Evolutionary conservation across 2,113 vertebrate genomes (phyloP).

Genomic region (Collichthys lucidus): DNA sequence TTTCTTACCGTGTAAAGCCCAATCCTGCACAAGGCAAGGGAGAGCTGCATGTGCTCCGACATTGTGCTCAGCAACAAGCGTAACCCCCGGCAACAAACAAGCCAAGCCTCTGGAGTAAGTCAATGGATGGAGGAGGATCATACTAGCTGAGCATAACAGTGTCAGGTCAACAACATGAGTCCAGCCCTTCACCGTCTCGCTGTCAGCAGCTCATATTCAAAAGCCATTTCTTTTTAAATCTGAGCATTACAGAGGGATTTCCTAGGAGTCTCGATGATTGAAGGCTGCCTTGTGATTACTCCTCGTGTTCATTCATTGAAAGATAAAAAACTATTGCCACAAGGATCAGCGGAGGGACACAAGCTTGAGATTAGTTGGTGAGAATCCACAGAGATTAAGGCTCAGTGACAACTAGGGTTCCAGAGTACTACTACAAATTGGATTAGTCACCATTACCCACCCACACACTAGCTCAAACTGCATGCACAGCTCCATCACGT

Average conservation of each 20-base stretch:
- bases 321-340: constrained; percentile 53
- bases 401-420: constrained; percentile 71
- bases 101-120: constrained; percentile 76
- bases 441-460: constrained; percentile 84
- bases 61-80: constrained; percentile 85
- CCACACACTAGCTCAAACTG: constrained; percentile 65
- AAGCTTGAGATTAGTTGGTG: constrained; percentile 65
- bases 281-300: constrained; percentile 32
- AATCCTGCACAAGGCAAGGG: constrained; percentile 93
- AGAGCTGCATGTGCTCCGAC: constrained; percentile 94
- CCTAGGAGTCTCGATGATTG: constrained; percentile 12
- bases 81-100: constrained; percentile 85
- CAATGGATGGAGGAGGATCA: constrained; percentile 74
- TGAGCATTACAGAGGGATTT: constrained; percentile 13
- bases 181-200: constrained; percentile 45
- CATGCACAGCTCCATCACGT: constrained; percentile 41
- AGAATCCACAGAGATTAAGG: constrained; percentile 77
- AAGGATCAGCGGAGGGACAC: constrained; percentile 65
- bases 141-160: constrained; percentile 62
- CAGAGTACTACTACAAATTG: constrained; percentile 84
- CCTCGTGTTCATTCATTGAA: constrained; percentile 59
- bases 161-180: constrained; percentile 67
- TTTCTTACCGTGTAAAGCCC: constrained; percentile 92
- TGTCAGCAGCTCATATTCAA: constrained; percentile 29
- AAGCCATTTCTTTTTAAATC: constrained; percentile 15